These are phyloP conservation scores for Athene noctua DNA, from an alignment of 2,113 vertebrate species.

Conservation along the genomic window DNA sequence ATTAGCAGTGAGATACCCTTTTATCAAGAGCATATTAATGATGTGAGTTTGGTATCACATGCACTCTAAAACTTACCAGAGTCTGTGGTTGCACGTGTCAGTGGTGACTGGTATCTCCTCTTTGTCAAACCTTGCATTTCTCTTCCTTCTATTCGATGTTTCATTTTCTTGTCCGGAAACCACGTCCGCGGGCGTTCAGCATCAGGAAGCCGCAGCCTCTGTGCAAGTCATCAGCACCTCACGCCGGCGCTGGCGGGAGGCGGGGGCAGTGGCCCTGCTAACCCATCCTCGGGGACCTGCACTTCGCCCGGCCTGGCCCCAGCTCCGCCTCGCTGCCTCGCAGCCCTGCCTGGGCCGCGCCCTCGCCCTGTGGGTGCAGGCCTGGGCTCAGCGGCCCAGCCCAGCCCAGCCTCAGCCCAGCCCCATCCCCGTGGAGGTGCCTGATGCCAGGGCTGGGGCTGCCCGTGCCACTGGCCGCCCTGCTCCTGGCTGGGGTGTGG, in stretches of 20 bases:
- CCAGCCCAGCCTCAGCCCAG: too few relatives aligned
- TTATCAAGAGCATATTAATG: background rate
- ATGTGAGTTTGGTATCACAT: background rate
- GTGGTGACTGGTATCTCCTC: fast-evolving
- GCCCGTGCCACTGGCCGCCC: too few relatives aligned
- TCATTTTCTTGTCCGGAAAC: background rate
- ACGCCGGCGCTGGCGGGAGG: fast-evolving
- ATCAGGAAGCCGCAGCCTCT: too few relatives aligned
- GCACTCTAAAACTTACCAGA: background rate
- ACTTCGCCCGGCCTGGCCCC: background rate
- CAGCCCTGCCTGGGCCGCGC: background rate
- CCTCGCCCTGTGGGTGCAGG: too few relatives aligned
- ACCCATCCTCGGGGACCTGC: background rate
- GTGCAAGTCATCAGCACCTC: fast-evolving
- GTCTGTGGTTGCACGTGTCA: fast-evolving
- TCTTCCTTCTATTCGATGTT: background rate
- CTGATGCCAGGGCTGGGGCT: fast-evolving
- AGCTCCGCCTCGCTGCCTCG: fast-evolving
- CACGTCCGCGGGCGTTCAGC: fast-evolving
- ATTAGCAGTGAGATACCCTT: background rate
- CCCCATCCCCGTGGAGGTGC: background rate
- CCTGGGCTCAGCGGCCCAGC: too few relatives aligned
- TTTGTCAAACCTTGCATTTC: background rate
- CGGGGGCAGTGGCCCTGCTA: fast-evolving
- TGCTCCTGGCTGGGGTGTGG: background rate